Conservation (phyloP, 2,888 invertebrate species). For the Drosophila crucigera region DNA sequence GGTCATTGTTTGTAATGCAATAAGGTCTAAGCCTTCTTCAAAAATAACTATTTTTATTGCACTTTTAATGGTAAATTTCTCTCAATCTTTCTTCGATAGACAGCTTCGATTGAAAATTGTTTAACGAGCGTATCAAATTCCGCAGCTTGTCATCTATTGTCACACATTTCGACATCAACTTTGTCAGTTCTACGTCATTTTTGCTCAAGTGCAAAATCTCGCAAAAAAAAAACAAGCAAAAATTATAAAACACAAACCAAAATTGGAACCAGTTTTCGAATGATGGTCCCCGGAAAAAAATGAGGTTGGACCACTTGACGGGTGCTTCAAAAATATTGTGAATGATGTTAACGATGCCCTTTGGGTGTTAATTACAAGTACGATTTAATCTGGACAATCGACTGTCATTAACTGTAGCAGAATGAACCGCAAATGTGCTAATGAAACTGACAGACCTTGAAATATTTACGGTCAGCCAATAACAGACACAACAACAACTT, state of each 20-base stretch:
- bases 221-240: background rate
- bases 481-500: conserved; percentile 5
- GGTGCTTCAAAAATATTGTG: conserved; percentile 57
- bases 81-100: background rate
- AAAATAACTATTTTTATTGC: background rate
- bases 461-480: conserved; percentile 21
- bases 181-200: conserved; percentile 41
- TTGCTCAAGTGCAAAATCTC: conserved; percentile 45
- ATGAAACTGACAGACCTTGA: conserved; percentile 67
- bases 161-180: conserved; percentile 15
- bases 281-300: conserved; percentile 44
- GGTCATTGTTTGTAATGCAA: background rate
- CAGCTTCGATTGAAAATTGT: background rate
- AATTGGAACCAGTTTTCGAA: conserved; percentile 47
- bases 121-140: conserved; percentile 24
- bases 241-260: conserved; percentile 5
- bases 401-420: conserved; percentile 67
- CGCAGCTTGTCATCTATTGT: conserved; percentile 6
- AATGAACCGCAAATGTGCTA: conserved; percentile 70
- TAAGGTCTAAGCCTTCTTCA: background rate
- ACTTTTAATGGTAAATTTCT: background rate
- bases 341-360: conserved; percentile 81
- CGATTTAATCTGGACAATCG: conserved; percentile 75
- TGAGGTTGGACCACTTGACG: conserved; percentile 46
- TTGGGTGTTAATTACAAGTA: conserved; percentile 79